These are phyloP conservation scores for Drosophila baimaii DNA, from an alignment of 1,140 invertebrate species.

Conservation along the genomic window DNA sequence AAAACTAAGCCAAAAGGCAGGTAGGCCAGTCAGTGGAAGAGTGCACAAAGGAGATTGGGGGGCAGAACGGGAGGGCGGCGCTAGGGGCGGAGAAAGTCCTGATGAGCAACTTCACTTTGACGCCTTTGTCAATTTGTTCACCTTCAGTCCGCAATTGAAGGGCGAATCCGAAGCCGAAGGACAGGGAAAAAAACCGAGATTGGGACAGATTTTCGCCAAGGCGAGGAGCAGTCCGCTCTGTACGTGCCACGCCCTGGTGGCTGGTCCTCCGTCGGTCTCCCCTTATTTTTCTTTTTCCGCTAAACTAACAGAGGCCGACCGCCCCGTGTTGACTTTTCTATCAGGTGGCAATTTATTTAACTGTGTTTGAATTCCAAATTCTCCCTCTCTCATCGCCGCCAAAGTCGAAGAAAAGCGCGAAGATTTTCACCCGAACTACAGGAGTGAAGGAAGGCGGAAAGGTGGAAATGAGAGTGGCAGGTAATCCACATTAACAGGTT, in stretches of 20 bases:
- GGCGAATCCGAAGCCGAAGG: conserved; percentile 11
- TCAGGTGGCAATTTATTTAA: conserved; percentile 73
- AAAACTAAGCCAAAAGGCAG: conserved; percentile 13
- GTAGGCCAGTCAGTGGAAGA: not conserved
- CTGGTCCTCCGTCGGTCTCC: not conserved
- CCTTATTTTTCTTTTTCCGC: conserved; percentile 11
- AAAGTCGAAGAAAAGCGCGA: no score
- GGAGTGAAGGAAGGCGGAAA: no score
- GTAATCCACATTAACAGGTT: conserved; percentile 41
- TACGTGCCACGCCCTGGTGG: conserved; percentile 56
- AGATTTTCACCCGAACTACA: no score
- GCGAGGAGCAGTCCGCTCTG: not conserved
- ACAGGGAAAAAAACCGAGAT: not conserved
- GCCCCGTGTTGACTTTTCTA: conserved; percentile 65
- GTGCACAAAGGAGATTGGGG: conserved; percentile 1
- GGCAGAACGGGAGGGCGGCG: not conserved
- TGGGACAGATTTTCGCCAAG: conserved; percentile 1
- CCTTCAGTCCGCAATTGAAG: conserved; percentile 47
- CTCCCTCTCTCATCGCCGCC: no score
- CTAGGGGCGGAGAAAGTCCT: conserved; percentile 10
- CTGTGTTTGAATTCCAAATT: conserved; percentile 63
- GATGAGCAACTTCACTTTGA: conserved; percentile 59
- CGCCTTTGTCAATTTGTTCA: conserved; percentile 73
- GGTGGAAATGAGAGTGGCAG: conserved; percentile 15
- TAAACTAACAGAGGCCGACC: conserved; percentile 22